A percentile compares a stretch with the other conserved stretches of the same genome.
Conservation (phyloP, 2,113 vertebrate species). For the Xiphophorus maculatus region DNA sequence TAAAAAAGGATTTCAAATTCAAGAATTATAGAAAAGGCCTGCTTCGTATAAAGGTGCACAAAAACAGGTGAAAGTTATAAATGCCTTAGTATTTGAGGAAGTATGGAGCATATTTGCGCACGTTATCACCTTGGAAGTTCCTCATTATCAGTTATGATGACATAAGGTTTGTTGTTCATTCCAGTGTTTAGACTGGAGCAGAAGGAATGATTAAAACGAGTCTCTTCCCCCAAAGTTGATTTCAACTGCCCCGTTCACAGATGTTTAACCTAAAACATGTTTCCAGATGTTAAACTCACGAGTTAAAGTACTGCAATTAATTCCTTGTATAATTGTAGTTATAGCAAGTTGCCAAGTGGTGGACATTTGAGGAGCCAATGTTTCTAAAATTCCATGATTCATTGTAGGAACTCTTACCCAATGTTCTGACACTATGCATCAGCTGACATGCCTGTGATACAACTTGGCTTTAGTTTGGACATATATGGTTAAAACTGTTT, state of each 20-base stretch:
- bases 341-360: no score
- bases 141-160: not conserved
- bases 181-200: not conserved
- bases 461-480: not conserved
- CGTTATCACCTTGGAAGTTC: not conserved
- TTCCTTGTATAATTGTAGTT: no score
- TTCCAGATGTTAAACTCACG: not conserved
- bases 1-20: not conserved
- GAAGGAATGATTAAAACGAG: not conserved
- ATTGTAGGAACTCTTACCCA: not conserved
- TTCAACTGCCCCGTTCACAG: not conserved
- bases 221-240: not conserved
- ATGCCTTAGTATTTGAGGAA: not conserved
- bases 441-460: not conserved
- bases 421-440: not conserved
- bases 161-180: not conserved
- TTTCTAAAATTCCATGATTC: not conserved
- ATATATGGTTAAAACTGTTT: not conserved
- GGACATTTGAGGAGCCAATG: no score
- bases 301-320: no score
- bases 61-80: not conserved
- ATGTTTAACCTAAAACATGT: not conserved
- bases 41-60: not conserved
- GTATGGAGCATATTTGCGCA: not conserved
- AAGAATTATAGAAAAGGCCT: not conserved